Evolutionary conservation across 2,797 vertebrate species (phyloP).

Genomic region (Phrynocephalus forsythii): DNA sequence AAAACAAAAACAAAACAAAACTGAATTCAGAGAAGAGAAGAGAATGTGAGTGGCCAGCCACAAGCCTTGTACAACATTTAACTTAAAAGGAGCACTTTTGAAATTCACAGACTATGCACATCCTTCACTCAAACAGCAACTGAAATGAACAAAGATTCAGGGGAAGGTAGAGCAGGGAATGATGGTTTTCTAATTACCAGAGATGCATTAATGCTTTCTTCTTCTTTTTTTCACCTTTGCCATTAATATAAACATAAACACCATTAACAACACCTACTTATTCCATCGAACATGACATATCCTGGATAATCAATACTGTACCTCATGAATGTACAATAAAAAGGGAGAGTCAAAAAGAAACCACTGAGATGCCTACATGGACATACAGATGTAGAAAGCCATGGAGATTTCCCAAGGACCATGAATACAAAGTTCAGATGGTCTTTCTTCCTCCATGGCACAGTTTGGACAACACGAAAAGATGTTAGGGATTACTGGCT

Average conservation of each 20-base stretch:
- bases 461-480: constrained; percentile 59
- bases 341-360: constrained; percentile 44
- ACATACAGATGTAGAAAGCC: constrained; percentile 77
- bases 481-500: constrained; percentile 70
- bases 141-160: constrained; percentile 74
- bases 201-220: constrained; percentile 81
- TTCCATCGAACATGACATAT: constrained; percentile 64
- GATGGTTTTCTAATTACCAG: constrained; percentile 56
- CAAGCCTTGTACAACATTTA: constrained; percentile 85
- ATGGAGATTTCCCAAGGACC: constrained; percentile 84
- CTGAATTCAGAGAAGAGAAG: constrained; percentile 56
- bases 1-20: constrained; percentile 32
- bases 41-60: constrained; percentile 87
- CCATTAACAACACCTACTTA: constrained; percentile 62
- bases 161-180: constrained; percentile 65
- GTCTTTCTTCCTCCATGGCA: constrained; percentile 44
- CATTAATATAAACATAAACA: constrained; percentile 64
- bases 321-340: constrained; percentile 66
- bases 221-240: constrained; percentile 35
- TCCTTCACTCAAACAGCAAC: constrained; percentile 80
- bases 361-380: constrained; percentile 65
- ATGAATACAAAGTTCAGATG: constrained; percentile 88
- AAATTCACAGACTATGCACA: constrained; percentile 84
- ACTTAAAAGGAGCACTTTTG: constrained; percentile 82
- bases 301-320: constrained; percentile 60